phyloP scores from a whole-genome alignment of 2,888 invertebrate species.

The Epinotia brunnichana region DNA sequence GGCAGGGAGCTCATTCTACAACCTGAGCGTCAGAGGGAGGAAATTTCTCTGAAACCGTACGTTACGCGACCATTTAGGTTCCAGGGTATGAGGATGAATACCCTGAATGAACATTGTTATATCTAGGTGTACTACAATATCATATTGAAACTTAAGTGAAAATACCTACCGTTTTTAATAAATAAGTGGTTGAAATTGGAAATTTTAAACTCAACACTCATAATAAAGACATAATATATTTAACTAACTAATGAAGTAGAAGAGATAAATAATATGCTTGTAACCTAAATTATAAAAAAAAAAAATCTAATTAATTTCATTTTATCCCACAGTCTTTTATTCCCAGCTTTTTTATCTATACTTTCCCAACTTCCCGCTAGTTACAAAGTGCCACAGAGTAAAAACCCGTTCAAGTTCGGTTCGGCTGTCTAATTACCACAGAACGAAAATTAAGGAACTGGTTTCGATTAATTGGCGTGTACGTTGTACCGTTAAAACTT shows the following conservation, averaged over 20 bases:
- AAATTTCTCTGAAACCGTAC: too few relatives aligned
- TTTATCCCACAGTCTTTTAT: not conserved
- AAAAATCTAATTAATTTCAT: not conserved
- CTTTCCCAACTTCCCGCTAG: conserved; percentile 19
- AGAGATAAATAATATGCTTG: too few relatives aligned
- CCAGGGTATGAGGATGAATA: too few relatives aligned
- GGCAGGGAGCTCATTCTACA: too few relatives aligned
- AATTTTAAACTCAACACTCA: not conserved
- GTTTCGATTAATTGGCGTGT: conserved; percentile 40
- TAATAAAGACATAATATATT: too few relatives aligned
- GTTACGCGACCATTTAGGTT: too few relatives aligned
- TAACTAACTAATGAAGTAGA: too few relatives aligned
- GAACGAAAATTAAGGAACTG: conserved; percentile 56
- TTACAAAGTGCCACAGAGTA: conserved; percentile 32
- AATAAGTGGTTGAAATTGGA: not conserved
- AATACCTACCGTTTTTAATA: too few relatives aligned
- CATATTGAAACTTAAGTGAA: too few relatives aligned
- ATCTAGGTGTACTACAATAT: too few relatives aligned
- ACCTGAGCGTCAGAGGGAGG: too few relatives aligned
- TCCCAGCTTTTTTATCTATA: not conserved
- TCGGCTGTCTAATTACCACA: conserved; percentile 58
- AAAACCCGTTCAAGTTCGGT: conserved; percentile 52
- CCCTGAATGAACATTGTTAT: too few relatives aligned
- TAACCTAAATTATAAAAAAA: not conserved
- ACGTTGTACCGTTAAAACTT: conserved; percentile 29